Conservation (phyloP, 2,888 invertebrate genomes). For the Glyphotaelius pellucidus region DNA sequence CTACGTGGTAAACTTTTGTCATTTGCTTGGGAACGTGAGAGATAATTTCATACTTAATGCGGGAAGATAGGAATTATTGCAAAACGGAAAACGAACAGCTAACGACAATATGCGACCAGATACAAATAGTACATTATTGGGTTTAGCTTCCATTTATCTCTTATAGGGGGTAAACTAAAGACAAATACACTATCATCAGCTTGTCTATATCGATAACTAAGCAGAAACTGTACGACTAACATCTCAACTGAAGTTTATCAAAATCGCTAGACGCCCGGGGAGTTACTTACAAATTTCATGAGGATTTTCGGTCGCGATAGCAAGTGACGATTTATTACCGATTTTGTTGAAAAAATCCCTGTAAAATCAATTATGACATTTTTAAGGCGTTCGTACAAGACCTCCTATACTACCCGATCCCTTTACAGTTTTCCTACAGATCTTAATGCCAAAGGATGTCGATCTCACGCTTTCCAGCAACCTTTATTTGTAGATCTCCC, state of each 20-base stretch:
- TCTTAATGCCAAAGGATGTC: neutral
- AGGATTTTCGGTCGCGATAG: too few species aligned
- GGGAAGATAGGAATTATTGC: neutral
- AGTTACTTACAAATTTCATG: too few species aligned
- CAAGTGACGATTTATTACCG: too few species aligned
- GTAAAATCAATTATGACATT: too few species aligned
- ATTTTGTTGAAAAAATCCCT: too few species aligned
- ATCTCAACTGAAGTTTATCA: too few species aligned
- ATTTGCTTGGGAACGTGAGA: neutral
- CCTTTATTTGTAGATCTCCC: neutral
- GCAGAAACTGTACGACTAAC: too few species aligned
- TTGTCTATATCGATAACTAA: too few species aligned
- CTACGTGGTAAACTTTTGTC: slow-evolving; percentile 3
- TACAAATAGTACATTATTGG: neutral
- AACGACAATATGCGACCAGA: neutral
- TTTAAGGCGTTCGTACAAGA: too few species aligned
- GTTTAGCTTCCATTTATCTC: neutral
- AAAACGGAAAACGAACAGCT: slow-evolving; percentile 3
- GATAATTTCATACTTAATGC: neutral
- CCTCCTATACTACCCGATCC: too few species aligned
- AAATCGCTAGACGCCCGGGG: too few species aligned
- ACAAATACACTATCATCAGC: neutral
- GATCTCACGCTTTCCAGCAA: neutral
- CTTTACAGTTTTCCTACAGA: neutral
- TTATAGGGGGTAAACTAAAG: neutral